A percentile compares a stretch with the other conserved stretches of the same genome.
phyloP scores from a whole-genome alignment of 2,888 invertebrate species.

The Drosophila histrio region DNA sequence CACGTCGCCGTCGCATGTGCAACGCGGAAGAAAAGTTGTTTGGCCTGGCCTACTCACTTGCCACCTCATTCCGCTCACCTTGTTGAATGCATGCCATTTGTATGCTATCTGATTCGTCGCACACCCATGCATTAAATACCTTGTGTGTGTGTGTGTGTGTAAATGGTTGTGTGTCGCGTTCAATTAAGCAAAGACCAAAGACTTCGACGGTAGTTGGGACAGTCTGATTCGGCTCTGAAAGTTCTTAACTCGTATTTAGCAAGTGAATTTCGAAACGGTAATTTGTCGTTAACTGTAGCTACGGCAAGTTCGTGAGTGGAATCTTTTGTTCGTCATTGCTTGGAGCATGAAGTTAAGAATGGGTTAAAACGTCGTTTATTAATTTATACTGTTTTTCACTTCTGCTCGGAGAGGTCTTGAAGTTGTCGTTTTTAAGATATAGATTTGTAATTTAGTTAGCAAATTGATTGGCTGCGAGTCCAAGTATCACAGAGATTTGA shows the following conservation, averaged over 20 bases:
- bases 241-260: constrained; percentile 71
- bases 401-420: background rate
- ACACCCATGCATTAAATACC: constrained; percentile 36
- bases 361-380: constrained; percentile 60
- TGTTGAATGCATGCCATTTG: constrained; percentile 65
- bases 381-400: constrained; percentile 13
- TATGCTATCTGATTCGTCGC: constrained; percentile 68
- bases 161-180: constrained; percentile 35
- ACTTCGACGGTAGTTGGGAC: constrained; percentile 20
- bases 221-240: constrained; percentile 57
- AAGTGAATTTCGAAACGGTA: constrained; percentile 75
- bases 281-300: constrained; percentile 72
- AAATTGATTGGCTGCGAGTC: no score
- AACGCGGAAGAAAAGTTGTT: constrained; percentile 79
- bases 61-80: constrained; percentile 24
- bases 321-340: constrained; percentile 55
- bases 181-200: constrained; percentile 29
- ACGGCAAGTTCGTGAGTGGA: constrained; percentile 68
- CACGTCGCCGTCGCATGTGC: constrained; percentile 61
- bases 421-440: constrained; percentile 2
- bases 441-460: no score
- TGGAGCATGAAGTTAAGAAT: background rate
- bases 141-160: background rate
- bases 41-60: constrained; percentile 37
- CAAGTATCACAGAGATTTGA: background rate